Base-by-base conservation (phyloP, 2,113 vertebrate genomes). In the Baryphthengus martii region DNA sequence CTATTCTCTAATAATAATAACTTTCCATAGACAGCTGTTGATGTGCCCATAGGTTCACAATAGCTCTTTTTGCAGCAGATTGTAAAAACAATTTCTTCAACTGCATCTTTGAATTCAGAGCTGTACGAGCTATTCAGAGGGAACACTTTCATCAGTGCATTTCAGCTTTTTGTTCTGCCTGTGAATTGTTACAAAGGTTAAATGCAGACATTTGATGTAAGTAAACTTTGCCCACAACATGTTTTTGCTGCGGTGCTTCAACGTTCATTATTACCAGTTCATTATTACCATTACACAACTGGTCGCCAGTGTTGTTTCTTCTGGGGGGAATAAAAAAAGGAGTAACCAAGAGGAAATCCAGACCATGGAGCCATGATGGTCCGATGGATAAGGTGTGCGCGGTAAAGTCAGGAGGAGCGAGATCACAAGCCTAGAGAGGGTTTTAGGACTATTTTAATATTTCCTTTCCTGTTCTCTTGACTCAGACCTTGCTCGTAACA, bases 1-100 rank as follows among this genome's bases (percentile, higher is more conserved):
- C 76, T 96, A 45, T 93, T 94, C 93, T 84, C 49, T 96, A 96
- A 96, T 96, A 96, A 97, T 96, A 97, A 96, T 96, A 96, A 94
- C 96, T 96, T 96, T 89, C 92, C 86, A 90, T 82, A 89, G 93
- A 58, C 96, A 96, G 95, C 96, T 97, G 96, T 96, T 96, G 93
- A 89, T 97, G 76, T 89, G 90, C 84, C 90, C 73, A 85, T 96
- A 97, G 58, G 85, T 96, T 96, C 95, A 96, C 83, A 96, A 96
- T 90, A 92, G 92, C 88, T 87, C 92, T 96, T 95, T 95, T 62
- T 93, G 90, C 86, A 79, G 65, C 33, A 86, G 73, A 53, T 93
- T 90, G 90, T 85, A 96, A 94, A 92, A 93, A 94, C 76, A 89
- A 79, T 96, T 96, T 95, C 88, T 96, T 95, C 90, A 87, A 73